These are phyloP conservation scores for Sebastes melanostomus DNA, from an alignment of 2,797 vertebrate species.

Conservation along the genomic window DNA sequence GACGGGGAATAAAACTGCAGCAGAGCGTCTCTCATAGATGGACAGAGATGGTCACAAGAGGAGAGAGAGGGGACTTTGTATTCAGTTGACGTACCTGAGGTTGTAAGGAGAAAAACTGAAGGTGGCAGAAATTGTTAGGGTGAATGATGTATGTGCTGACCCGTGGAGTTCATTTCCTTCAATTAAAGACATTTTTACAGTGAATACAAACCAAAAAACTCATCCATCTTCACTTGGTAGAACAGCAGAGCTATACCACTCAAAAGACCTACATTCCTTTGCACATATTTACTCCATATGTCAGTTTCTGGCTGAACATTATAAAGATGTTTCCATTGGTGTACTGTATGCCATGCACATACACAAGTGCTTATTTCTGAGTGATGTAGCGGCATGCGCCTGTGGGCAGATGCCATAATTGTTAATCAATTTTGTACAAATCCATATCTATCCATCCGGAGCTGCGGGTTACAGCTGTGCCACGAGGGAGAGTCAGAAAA, in stretches of 20 bases:
- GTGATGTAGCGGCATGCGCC: neutral
- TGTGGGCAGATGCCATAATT: slow-evolving; percentile 28
- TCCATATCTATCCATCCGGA: slow-evolving; percentile 43
- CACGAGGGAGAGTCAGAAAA: neutral
- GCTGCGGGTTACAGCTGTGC: slow-evolving; percentile 5
- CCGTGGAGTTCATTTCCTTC: too few species aligned
- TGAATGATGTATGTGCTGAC: neutral
- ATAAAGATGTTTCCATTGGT: neutral
- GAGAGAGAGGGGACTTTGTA: neutral
- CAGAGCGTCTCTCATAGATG: neutral
- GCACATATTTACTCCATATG: neutral
- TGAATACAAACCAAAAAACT: neutral
- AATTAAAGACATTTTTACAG: neutral
- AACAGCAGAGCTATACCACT: neutral
- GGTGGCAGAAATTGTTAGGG: neutral
- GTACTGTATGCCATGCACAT: neutral
- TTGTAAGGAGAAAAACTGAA: neutral
- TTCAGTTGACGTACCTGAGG: neutral
- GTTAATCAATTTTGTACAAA: slow-evolving; percentile 54
- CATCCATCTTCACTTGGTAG: neutral
- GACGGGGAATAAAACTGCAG: neutral
- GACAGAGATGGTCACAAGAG: neutral
- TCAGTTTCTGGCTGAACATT: neutral
- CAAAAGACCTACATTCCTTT: neutral
- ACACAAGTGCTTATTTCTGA: neutral